phyloP scores from a whole-genome alignment of 2,113 vertebrate genomes.

The Oenanthe oenanthe region DNA sequence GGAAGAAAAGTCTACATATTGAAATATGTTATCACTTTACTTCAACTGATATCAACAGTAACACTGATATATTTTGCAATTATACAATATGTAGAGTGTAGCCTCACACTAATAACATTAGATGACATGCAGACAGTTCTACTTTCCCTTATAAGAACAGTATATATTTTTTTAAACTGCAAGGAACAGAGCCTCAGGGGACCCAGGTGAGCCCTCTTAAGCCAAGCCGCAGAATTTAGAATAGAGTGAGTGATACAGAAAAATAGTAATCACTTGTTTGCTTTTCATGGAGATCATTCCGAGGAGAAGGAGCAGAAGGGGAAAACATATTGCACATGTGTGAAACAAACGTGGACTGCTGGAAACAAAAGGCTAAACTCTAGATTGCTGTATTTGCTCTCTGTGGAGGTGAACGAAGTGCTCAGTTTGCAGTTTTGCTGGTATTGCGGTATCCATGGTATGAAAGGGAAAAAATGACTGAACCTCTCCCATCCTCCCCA shows the following conservation, averaged over 20 bases:
- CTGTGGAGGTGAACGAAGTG: constrained; percentile 74
- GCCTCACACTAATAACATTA: constrained; percentile 77
- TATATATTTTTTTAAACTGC: constrained; percentile 70
- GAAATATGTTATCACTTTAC: constrained; percentile 89
- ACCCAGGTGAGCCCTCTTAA: constrained; percentile 45
- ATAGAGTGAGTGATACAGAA: constrained; percentile 9
- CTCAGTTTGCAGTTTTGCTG: constrained; percentile 78
- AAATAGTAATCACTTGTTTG: neutral
- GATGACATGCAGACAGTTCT: constrained; percentile 85
- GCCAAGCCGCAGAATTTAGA: constrained; percentile 50
- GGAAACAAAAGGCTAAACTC: constrained; percentile 70
- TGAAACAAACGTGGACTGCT: constrained; percentile 57
- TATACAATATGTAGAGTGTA: constrained; percentile 87
- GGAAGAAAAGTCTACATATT: constrained; percentile 81
- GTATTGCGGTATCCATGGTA: constrained; percentile 46
- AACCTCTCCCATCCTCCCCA: neutral
- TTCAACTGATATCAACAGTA: constrained; percentile 86
- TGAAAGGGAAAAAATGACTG: neutral
- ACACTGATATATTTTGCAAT: constrained; percentile 89
- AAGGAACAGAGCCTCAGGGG: constrained; percentile 76
- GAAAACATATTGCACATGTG: constrained; percentile 75
- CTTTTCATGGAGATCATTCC: constrained; percentile 36
- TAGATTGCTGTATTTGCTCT: constrained; percentile 75
- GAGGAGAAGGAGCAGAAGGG: constrained; percentile 64
- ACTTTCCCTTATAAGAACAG: constrained; percentile 65